Percentiles rank a stretch among this genome's conserved stretches.
Conservation (phyloP, 2,797 vertebrate genomes). For the Eutrigla gurnardus region DNA sequence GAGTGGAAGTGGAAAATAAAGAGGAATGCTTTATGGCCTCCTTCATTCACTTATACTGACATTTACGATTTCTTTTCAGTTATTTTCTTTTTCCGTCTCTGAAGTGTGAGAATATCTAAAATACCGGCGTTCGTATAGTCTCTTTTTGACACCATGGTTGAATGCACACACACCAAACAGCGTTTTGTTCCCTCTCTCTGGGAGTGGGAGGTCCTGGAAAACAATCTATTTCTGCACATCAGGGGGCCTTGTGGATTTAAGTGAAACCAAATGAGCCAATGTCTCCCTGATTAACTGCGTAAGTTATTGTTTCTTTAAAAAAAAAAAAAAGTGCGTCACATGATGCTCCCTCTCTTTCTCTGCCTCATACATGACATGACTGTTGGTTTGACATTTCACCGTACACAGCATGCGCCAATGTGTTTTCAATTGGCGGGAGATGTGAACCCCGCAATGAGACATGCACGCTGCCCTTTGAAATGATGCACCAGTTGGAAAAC, state of each 20-base stretch:
- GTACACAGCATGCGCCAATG: slow-evolving; percentile 67
- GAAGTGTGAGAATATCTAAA: slow-evolving; percentile 5
- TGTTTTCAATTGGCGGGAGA: slow-evolving; percentile 82
- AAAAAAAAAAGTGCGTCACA: slow-evolving; percentile 34
- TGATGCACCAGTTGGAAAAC: slow-evolving; percentile 80
- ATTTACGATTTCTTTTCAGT: neutral
- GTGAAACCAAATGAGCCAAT: slow-evolving; percentile 72
- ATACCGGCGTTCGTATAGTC: neutral
- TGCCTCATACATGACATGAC: slow-evolving; percentile 51
- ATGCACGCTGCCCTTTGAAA: slow-evolving; percentile 81
- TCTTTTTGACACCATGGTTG: slow-evolving; percentile 1
- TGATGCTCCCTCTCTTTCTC: slow-evolving; percentile 21
- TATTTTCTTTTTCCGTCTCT: neutral
- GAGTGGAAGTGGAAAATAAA: slow-evolving; percentile 66
- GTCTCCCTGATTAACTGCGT: slow-evolving; percentile 59
- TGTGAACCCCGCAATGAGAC: slow-evolving; percentile 70
- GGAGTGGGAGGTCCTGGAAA: slow-evolving; percentile 37
- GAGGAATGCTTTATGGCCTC: slow-evolving; percentile 38
- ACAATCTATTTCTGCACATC: slow-evolving; percentile 48
- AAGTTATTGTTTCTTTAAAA: slow-evolving; percentile 61
- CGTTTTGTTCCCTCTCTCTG: slow-evolving; percentile 33
- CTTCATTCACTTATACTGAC: slow-evolving; percentile 20
- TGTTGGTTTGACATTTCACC: slow-evolving; percentile 72
- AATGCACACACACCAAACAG: slow-evolving; percentile 29
- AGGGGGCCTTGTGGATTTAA: slow-evolving; percentile 57